Conservation (phyloP, 2,888 invertebrate genomes). For the Heteromyza rotundicornis region DNA sequence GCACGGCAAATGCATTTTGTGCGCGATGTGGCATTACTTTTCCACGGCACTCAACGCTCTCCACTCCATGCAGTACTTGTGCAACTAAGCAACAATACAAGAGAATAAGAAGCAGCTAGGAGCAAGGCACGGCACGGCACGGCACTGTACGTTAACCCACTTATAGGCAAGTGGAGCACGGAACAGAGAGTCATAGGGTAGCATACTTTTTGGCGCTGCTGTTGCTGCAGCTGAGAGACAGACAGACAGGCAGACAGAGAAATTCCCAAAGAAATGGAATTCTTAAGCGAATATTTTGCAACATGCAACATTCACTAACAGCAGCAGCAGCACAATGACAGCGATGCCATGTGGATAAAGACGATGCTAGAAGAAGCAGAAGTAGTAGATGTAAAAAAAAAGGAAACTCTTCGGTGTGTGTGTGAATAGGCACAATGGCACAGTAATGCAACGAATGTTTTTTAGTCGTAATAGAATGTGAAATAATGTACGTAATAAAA, state of each 20-base stretch:
- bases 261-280: neutral
- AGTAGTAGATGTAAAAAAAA: no score
- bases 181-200: no score
- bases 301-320: neutral
- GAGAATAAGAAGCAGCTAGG: neutral
- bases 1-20: neutral
- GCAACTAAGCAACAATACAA: neutral
- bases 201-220: neutral
- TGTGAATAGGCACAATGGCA: no score
- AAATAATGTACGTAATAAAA: no score
- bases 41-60: no score
- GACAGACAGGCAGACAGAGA: neutral
- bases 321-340: neutral
- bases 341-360: neutral
- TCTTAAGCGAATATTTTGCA: conserved; percentile 1
- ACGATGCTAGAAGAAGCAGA: no score
- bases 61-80: no score
- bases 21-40: no score
- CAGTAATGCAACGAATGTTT: no score
- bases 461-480: no score
- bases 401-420: no score
- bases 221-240: neutral
- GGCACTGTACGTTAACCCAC: neutral
- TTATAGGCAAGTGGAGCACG: neutral
- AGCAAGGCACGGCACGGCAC: neutral